These are phyloP conservation scores for Hemibagrus guttatus DNA, from an alignment of 2,797 vertebrate genomes.

Conservation along the genomic window DNA sequence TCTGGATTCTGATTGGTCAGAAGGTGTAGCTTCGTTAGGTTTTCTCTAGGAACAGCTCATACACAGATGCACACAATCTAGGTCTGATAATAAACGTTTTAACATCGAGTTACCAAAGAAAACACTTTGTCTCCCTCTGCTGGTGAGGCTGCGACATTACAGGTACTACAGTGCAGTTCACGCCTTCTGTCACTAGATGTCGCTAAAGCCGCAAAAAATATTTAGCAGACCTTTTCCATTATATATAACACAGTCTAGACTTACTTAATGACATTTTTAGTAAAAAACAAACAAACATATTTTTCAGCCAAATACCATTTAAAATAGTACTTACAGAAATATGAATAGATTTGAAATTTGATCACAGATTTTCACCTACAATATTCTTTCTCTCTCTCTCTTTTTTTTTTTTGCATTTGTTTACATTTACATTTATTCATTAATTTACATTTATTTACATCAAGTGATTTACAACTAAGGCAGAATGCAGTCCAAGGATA, in stretches of 20 bases:
- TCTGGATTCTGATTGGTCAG: neutral
- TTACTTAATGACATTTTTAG: neutral
- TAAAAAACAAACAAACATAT: neutral
- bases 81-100: no score
- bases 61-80: no score
- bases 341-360: neutral
- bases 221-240: neutral
- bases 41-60: no score
- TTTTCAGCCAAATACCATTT: neutral
- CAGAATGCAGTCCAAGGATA: neutral
- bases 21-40: neutral
- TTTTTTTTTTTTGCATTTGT: neutral
- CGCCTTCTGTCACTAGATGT: slow-evolving; percentile 12
- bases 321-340: neutral
- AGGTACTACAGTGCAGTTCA: neutral
- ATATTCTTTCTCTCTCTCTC: no score
- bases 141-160: neutral
- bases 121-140: slow-evolving; percentile 21
- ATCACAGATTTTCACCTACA: neutral
- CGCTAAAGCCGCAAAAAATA: neutral
- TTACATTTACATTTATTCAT: slow-evolving; percentile 16
- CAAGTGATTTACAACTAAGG: neutral
- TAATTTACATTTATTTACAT: slow-evolving; percentile 27
- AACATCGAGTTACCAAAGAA: neutral
- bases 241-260: no score